Evolutionary conservation across 1,140 invertebrate genomes (phyloP).

Genomic region (Trinorchestia longiramus): DNA sequence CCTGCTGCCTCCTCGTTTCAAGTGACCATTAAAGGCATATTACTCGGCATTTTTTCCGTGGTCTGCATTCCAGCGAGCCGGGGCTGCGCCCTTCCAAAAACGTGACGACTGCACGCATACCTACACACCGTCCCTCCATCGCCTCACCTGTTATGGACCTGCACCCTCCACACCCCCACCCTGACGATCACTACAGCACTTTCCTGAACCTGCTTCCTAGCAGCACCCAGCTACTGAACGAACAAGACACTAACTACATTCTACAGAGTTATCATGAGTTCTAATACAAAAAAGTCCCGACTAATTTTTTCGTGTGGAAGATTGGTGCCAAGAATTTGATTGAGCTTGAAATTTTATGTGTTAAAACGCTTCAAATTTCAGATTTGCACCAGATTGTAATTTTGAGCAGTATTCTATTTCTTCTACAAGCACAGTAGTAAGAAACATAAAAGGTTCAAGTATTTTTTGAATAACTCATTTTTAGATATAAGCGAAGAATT

Average conservation of each 20-base stretch:
- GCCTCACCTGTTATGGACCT: constrained; percentile 24
- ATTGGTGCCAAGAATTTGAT: neutral
- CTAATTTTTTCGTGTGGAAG: neutral
- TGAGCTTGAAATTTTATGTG: neutral
- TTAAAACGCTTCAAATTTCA: neutral
- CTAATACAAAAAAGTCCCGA: neutral
- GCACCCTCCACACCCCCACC: neutral
- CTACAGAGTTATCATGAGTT: neutral
- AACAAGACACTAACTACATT: neutral
- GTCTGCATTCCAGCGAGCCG: constrained; percentile 39
- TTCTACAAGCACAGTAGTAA: neutral
- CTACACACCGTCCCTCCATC: constrained; percentile 5
- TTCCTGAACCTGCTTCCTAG: neutral
- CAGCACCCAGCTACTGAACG: neutral
- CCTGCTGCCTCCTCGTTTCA: neutral
- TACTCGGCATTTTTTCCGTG: constrained; percentile 21
- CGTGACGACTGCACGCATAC: constrained; percentile 18
- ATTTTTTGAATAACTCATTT: no score
- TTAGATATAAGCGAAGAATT: no score
- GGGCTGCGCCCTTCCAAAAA: constrained; percentile 22
- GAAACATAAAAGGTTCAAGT: no score
- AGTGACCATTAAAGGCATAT: constrained; percentile 43
- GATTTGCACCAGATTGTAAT: neutral
- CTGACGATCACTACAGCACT: neutral
- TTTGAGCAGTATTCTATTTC: neutral